Percentiles rank a stretch among this genome's conserved stretches.
Conservation (phyloP, 1,140 invertebrate species). For the Penaeus vannamei region DNA sequence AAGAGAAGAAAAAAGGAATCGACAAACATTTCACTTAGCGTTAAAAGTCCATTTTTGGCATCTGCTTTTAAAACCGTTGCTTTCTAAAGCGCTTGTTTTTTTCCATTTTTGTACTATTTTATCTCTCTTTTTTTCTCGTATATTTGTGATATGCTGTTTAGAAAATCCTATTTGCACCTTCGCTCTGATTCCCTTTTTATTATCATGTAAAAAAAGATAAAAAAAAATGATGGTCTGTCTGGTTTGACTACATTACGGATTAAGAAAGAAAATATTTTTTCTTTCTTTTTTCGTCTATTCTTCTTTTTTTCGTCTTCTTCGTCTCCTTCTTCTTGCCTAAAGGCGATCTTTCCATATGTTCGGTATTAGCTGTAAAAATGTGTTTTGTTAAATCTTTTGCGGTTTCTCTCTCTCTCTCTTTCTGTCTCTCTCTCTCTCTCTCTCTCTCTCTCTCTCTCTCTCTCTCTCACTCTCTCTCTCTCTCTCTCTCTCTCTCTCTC, state of each 20-base stretch:
- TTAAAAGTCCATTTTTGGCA: not conserved
- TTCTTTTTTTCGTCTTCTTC: not conserved
- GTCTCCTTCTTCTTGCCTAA: not conserved
- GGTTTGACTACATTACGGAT: too few species aligned
- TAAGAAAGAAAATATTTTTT: not conserved
- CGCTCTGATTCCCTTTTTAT: too few species aligned
- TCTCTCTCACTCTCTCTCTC: too few species aligned
- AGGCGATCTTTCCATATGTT: not conserved
- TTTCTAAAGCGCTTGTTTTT: not conserved
- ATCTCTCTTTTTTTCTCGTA: too few species aligned
- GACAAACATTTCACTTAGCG: not conserved
- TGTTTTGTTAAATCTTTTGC: constrained; percentile 4
- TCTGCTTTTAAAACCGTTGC: not conserved
- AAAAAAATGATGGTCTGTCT: too few species aligned
- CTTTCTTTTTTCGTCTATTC: not conserved
- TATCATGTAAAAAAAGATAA: too few species aligned
- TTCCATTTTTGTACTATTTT: too few species aligned
- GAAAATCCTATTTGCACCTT: too few species aligned
- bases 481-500: too few species aligned
- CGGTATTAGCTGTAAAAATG: not conserved
- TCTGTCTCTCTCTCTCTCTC: constrained; percentile 21
- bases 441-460: not conserved
- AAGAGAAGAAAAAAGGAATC: too few species aligned
- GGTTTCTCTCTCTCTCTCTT: constrained; percentile 36
- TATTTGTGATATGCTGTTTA: too few species aligned